Conservation (phyloP, 1,140 invertebrate species). For the Penaeus chinensis region DNA sequence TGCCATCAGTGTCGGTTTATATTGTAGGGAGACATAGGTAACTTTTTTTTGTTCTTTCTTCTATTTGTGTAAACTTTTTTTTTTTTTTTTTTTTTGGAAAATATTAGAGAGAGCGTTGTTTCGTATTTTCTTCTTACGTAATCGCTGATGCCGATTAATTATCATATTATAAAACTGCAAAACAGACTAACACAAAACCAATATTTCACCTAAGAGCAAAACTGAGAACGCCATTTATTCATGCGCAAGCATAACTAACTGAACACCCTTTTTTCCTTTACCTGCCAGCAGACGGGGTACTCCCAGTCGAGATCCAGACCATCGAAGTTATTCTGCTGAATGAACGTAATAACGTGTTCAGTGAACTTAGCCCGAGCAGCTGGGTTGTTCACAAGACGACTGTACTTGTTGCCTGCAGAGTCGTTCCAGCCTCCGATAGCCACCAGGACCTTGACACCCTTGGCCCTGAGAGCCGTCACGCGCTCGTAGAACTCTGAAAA, state of each 20-base stretch:
- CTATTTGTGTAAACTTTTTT: neutral
- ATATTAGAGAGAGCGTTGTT: too few relatives aligned
- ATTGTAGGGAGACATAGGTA: neutral
- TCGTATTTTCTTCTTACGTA: too few relatives aligned
- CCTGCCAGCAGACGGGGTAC: slow-evolving; percentile 80
- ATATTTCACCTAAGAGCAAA: too few relatives aligned
- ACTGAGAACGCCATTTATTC: too few relatives aligned
- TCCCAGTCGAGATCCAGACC: slow-evolving; percentile 78
- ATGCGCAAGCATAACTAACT: neutral
- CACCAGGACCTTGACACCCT: slow-evolving; percentile 74
- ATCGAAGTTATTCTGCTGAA: slow-evolving; percentile 74
- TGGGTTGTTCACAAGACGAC: slow-evolving; percentile 72
- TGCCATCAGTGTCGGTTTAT: neutral
- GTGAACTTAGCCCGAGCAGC: slow-evolving; percentile 71
- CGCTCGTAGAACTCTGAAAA: slow-evolving; percentile 74
- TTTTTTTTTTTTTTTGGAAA: too few relatives aligned
- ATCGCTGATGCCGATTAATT: too few relatives aligned
- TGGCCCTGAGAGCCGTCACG: slow-evolving; percentile 72
- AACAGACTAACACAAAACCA: too few relatives aligned
- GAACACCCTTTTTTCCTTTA: slow-evolving; percentile 64
- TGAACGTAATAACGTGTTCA: slow-evolving; percentile 71
- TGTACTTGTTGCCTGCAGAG: slow-evolving; percentile 75
- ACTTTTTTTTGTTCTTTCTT: neutral
- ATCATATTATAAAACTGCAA: too few relatives aligned
- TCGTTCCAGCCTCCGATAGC: slow-evolving; percentile 78